Evolutionary conservation across 2,797 vertebrate species (phyloP), one percentile per base, ranked within the genome.

Genomic region (Gadopsis marmoratus): DNA sequence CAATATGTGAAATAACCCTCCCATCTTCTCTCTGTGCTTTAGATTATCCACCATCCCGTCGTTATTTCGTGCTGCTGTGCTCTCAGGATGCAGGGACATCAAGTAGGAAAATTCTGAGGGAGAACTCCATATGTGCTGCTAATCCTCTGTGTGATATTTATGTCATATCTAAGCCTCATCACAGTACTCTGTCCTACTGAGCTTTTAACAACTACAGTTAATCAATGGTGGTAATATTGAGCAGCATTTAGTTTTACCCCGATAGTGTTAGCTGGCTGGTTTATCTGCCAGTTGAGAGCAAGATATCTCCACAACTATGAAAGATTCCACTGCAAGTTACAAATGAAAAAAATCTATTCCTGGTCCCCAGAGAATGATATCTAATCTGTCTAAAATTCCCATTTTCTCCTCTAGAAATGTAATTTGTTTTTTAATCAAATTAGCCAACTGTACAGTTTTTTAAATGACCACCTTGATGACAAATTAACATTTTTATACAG

Each of bases 1-100:
- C 80, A 83, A 83, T 81, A 86, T 63, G 70, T 84, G 79, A 79
- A 85, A 89, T 76, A 86, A 75, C 37, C 47, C 56, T 65, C 33
- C 48, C 43, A 21, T 65, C 69, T 62, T 80, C 41, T 69, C 67
- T 75, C 58, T 4, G 10, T 47, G 78, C 54, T 71, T 77, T 74
- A 69, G 71, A 81, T 83, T 74, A 82, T 78, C 71, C 71, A 5
- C 75, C 66, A 56, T 71, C 82, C 47, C 62, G 55, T 11, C 17
- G 64, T 23, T 55, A n/a, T 69, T 61, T 59, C 33, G 12, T n/a
- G 35, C 74, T 21, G 55, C 61, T 19, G 2, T 60, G 68, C 29
- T 65, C 41, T 70, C 19, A 56, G 66, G 55, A 65, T 47, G 61
- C 51, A 48, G 47, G 17, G 37, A 45, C 26, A 51, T 45, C 35